Conservation (phyloP, 1,140 invertebrate genomes). For the Calliphora vicina region DNA sequence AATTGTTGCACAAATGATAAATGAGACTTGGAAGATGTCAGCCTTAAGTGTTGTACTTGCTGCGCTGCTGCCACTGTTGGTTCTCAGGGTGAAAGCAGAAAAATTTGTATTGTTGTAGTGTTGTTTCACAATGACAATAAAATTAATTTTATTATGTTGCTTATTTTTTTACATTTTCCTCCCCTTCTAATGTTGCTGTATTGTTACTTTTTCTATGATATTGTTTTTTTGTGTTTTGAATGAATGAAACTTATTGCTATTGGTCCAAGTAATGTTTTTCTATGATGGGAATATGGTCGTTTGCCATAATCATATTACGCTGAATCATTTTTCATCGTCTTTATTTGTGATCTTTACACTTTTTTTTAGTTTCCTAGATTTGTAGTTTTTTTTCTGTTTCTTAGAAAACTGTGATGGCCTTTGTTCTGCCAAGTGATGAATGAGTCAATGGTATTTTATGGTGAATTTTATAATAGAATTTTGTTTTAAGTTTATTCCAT, state of each 20-base stretch:
- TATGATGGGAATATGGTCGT: constrained; percentile 20
- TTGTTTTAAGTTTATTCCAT: neutral
- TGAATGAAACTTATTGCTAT: constrained; percentile 13
- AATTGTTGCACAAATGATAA: constrained; percentile 26
- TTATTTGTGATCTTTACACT: constrained; percentile 1
- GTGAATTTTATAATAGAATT: constrained; percentile 12
- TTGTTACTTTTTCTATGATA: neutral
- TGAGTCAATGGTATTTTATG: constrained; percentile 6
- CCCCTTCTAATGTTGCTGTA: neutral
- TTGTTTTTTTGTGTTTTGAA: neutral
- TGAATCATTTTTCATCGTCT: constrained; percentile 14
- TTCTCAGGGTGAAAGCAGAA: neutral
- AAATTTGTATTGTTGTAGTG: neutral
- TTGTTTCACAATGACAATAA: constrained; percentile 29
- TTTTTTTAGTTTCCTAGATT: neutral
- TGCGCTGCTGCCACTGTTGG: neutral
- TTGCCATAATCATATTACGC: constrained; percentile 13
- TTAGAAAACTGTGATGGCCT: neutral
- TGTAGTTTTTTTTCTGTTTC: neutral
- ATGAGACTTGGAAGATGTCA: constrained; percentile 25
- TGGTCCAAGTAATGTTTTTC: neutral
- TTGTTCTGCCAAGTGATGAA: constrained; percentile 24
- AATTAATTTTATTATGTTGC: constrained; percentile 28
- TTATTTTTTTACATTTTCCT: neutral
- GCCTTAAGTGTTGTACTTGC: neutral